Evolutionary conservation across 1,140 invertebrate species (phyloP), one percentile per base, ranked within the genome.

Genomic region (Tetraneura akinire): DNA sequence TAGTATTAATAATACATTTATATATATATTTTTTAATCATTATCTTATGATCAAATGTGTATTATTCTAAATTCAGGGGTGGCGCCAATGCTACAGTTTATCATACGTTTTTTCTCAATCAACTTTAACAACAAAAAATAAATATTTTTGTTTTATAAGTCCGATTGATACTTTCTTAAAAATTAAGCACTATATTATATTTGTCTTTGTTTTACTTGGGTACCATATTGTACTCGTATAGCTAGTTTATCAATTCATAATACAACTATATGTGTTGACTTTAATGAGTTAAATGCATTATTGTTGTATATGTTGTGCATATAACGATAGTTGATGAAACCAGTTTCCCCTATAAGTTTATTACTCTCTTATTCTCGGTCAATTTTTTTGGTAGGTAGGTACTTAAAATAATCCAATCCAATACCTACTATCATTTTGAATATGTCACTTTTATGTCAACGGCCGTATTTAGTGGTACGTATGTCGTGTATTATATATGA

Each of bases 251-350:
- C 55, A 62, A 78, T 55, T 45, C 60, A 6, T 8, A 37, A 37
- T 29, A 62, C 21, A 57, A 23, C 16, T 29, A 13, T 29, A n/a
- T 23, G 37, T 51, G 42, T 62, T 60, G 74, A 62, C 55, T 62
- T 78, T 47, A 78, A 57, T 60, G 74, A 62, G 37, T 62, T 78
- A 62, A 78, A 57, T 78, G 42, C 23, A 47, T 62, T 76, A 76
- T 76, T 62, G 74, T 78, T 74, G 9, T 60, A 62, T 62, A 60
- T 57, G n/a, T 29, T 74, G 53, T 16, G n/a, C 14, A 29, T 21
- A 45, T 60, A 37, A 47, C 16, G 37, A 60, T 8, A 37, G 32
- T 37, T 3, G 32, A 37, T 21, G 23, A 45, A 78, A 78, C 74
- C 74, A 18, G 74, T 78, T 78, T 45, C 26, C 32, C 21, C 10